Evolutionary conservation across 2,113 vertebrate species (phyloP).

Genomic region (Pristiophorus japonicus): DNA sequence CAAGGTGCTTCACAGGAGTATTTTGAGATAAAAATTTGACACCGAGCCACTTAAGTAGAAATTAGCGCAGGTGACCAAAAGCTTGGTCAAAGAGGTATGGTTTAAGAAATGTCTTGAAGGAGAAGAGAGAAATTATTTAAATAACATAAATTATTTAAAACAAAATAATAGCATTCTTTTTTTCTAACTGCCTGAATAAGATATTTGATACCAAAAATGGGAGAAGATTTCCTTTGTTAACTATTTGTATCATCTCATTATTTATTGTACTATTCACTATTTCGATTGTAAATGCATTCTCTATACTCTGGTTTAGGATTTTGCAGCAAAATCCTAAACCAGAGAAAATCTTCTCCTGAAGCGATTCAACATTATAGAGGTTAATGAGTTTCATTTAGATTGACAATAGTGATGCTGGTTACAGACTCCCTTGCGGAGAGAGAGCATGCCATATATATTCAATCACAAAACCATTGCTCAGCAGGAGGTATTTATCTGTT

Average conservation of each 20-base stretch:
- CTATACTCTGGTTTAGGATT: background rate
- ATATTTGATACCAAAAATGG: background rate
- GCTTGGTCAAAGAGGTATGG: no score
- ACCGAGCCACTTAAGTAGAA: no score
- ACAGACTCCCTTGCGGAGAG: background rate
- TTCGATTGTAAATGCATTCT: background rate
- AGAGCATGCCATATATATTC: background rate
- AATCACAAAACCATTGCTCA: constrained; percentile 11
- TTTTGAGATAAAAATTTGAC: no score
- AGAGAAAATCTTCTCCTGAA: background rate
- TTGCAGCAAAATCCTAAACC: background rate
- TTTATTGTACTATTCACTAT: background rate
- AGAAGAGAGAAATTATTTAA: no score
- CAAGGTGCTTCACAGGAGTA: no score
- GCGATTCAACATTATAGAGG: background rate
- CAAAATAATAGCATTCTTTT: background rate
- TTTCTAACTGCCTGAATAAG: background rate
- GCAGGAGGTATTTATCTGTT: background rate
- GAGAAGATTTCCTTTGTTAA: background rate
- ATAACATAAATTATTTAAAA: background rate
- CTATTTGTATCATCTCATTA: background rate
- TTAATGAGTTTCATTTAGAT: background rate
- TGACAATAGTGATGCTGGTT: background rate
- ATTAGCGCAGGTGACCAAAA: no score
- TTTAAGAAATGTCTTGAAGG: no score